Conservation (phyloP, 1,140 invertebrate species). For the Steinernema khuongi region DNA sequence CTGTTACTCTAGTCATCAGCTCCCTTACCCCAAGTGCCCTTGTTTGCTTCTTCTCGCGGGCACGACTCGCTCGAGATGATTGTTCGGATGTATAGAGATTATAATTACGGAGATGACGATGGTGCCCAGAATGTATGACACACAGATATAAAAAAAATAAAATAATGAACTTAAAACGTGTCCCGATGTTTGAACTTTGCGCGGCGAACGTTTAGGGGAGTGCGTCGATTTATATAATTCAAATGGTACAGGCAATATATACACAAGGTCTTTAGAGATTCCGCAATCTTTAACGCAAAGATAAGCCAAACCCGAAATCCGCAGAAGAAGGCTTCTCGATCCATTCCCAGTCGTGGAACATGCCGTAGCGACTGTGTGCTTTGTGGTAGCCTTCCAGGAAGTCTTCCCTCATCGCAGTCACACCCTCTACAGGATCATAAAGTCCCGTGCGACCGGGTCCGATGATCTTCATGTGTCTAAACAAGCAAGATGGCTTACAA, state of each 20-base stretch:
- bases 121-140: background rate
- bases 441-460: background rate
- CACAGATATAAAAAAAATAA: background rate
- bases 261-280: background rate
- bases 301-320: background rate
- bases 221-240: too few relatives aligned
- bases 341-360: background rate
- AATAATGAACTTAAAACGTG: background rate
- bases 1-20: constrained; percentile 12
- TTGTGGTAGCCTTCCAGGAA: background rate
- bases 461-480: background rate
- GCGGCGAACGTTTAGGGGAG: too few relatives aligned
- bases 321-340: background rate
- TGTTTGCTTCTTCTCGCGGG: constrained; percentile 11
- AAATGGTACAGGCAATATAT: too few relatives aligned
- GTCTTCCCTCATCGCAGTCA: background rate
- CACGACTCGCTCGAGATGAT: background rate
- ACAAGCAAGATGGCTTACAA: background rate
- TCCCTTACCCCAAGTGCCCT: background rate
- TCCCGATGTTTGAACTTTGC: too few relatives aligned
- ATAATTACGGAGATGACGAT: constrained; percentile 5
- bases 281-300: background rate
- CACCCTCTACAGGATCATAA: background rate
- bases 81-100: background rate
- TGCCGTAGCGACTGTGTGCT: background rate